Evolutionary conservation across 1,140 invertebrate genomes (phyloP), one percentile per base, ranked within the genome.

Genomic region (Ctenoplectra terminalis): DNA sequence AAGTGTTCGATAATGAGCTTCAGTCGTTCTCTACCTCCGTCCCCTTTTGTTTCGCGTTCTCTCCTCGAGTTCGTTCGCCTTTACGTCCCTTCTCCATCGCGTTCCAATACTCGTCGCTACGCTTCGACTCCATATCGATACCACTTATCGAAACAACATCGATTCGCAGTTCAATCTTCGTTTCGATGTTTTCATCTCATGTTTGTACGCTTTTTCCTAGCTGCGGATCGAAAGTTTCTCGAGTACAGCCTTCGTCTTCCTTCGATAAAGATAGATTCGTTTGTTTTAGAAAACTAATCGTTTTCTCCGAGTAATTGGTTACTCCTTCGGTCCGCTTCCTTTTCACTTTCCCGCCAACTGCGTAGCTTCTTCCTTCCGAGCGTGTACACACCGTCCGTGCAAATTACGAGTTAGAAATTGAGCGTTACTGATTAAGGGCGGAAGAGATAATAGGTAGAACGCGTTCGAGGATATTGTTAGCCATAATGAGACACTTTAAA

Each of bases 1-100:
- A 79, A 87, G 86, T 81, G 85, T 87, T 87, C 81, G 67, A 83
- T 87, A 87, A 84, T 73, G 63, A 87, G 74, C 48, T 72, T 20
- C 66, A 43, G 60, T 73, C 75, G 37, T 56, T 15, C 60, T 29
- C 34, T 9, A 43, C 26, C 26, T 46, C 50, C 20, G 15, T 34
- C 34, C 26, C 17, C 67, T n/a, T n/a, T 17, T 50, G 43, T 64
- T 11, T 29, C 74, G n/a, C 43, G 5, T 50, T 56, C 56, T 1
- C 58, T 34, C 66, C 6, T 34, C 54, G 29, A n/a, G 81, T 86
- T 87, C 84, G 71, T 87, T 87, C 81, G 70, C 75, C 81, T 83
- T 72, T 37, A 71, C 70, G 40, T 70, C 8, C 20, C 34, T 5
- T 23, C 23, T 31, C 43, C 37, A n/a, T n/a, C 34, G 8, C 54